phyloP scores from a whole-genome alignment of 2,113 vertebrate genomes.

The Pedetes capensis region DNA sequence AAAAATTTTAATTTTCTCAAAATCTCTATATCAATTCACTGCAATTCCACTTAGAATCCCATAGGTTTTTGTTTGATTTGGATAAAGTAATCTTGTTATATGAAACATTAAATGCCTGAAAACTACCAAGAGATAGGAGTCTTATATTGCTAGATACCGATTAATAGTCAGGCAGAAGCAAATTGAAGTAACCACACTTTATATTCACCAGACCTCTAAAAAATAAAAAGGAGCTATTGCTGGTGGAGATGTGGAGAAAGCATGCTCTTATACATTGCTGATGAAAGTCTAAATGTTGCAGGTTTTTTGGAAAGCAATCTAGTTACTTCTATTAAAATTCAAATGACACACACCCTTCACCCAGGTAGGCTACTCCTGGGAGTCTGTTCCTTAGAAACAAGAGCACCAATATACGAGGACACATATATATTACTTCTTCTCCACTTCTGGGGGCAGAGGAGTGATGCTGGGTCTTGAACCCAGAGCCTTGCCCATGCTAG shows the following conservation, averaged over 20 bases:
- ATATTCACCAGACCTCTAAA: background rate
- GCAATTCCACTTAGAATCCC: background rate
- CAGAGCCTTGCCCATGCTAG: too few relatives aligned
- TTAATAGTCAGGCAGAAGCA: background rate
- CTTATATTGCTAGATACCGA: slow-evolving; percentile 2
- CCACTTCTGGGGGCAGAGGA: too few relatives aligned
- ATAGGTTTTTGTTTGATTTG: background rate
- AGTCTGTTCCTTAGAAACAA: background rate
- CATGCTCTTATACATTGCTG: background rate
- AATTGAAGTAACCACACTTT: background rate
- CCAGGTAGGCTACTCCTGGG: background rate
- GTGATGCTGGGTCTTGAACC: too few relatives aligned
- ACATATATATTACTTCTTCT: too few relatives aligned
- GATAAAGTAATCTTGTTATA: background rate
- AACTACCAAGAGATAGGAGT: background rate
- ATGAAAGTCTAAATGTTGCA: background rate
- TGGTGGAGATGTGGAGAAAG: background rate
- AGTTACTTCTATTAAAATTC: background rate
- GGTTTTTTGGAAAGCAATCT: slow-evolving; percentile 37
- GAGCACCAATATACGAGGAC: background rate
- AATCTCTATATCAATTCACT: background rate
- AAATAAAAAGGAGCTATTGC: background rate
- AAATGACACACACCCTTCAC: background rate
- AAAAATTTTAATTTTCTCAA: slow-evolving; percentile 43
- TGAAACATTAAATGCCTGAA: background rate